Evolutionary conservation across 2,113 vertebrate species (phyloP), one percentile per base, ranked within the genome.

Genomic region (Gopherus evgoodei): DNA sequence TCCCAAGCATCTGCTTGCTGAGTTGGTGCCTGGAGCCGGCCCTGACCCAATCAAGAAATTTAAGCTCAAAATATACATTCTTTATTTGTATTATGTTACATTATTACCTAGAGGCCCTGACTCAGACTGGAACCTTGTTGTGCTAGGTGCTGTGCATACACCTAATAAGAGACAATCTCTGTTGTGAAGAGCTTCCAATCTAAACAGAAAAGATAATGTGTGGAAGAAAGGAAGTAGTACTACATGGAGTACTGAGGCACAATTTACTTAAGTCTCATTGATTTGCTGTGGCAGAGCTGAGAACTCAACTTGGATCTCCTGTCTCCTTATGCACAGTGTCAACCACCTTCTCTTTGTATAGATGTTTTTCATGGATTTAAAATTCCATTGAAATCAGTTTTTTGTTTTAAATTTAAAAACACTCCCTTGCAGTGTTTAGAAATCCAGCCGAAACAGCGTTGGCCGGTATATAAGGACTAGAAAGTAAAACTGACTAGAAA

Each of bases 211-310:
- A 50, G 27, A 38, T 12, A 65, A 35, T 9, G 69, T 75, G 69
- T 21, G 69, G 38, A 21, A 75, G 38, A 42, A 42, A 75, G 72
- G 22, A 25, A 6, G 21, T 44, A 44, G 10, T 6, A 44, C 11
- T 76, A 76, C 5, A 6, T 42, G 72, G 42, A 42, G 1, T 24
- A 76, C 42, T 12, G 21, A 76, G 38, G 42, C 42, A 44, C 38
- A 27, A 7, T 44, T 44, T 76, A 21, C 2, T 22, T 72, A 78
- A 6, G 38, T 44, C 72, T 6, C 38, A 76, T 13, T 76, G 72
- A 38, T 38, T 47, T 0, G 0, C 10, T 2, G 35, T 5, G 8
- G 4, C 50, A 49, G 49, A 65, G 35, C 2, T 75, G 65, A 29
- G 62, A 56, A 49, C 69, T 31, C 31, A 53, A 14, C 81, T 5